A percentile compares a stretch with the other conserved stretches of the same genome.
Conservation (phyloP, 2,113 vertebrate species). For the Anoura caudifer region DNA sequence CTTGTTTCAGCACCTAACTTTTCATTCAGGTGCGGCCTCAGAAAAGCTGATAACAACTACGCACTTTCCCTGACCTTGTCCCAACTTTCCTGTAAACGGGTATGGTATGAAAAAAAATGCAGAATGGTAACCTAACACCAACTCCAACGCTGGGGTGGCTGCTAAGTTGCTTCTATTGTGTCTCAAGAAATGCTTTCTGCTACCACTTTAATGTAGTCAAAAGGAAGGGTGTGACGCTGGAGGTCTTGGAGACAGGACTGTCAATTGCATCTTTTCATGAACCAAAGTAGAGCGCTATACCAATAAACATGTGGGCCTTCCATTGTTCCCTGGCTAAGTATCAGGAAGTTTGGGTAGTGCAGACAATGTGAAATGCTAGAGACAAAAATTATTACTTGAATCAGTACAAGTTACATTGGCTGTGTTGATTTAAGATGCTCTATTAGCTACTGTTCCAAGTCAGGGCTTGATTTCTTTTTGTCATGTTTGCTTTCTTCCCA, state of each 20-base stretch:
- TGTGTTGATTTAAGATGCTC: constrained; percentile 65
- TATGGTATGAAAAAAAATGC: constrained; percentile 29
- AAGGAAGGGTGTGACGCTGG: constrained; percentile 64
- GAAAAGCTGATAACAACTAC: constrained; percentile 77
- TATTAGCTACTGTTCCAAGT: constrained; percentile 55
- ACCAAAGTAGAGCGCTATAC: constrained; percentile 59
- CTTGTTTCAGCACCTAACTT: constrained; percentile 80
- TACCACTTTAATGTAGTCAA: constrained; percentile 62
- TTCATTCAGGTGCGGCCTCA: constrained; percentile 78
- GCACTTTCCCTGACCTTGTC: constrained; percentile 84
- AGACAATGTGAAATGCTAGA: constrained; percentile 38
- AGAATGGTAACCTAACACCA: constrained; percentile 74
- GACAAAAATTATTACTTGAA: constrained; percentile 68
- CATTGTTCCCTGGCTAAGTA: not conserved
- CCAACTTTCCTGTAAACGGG: constrained; percentile 79
- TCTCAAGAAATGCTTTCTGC: constrained; percentile 77
- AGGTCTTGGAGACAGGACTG: constrained; percentile 57
- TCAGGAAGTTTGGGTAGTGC: constrained; percentile 33
- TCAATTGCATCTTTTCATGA: constrained; percentile 72
- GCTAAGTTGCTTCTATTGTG: constrained; percentile 50
- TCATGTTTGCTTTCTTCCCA: constrained; percentile 67
- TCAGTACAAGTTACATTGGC: constrained; percentile 61
- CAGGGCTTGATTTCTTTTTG: constrained; percentile 61
- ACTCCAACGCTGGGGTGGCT: constrained; percentile 27
- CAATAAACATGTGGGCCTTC: constrained; percentile 46